phyloP scores from a whole-genome alignment of 2,113 vertebrate species.

The Alligator mississippiensis region DNA sequence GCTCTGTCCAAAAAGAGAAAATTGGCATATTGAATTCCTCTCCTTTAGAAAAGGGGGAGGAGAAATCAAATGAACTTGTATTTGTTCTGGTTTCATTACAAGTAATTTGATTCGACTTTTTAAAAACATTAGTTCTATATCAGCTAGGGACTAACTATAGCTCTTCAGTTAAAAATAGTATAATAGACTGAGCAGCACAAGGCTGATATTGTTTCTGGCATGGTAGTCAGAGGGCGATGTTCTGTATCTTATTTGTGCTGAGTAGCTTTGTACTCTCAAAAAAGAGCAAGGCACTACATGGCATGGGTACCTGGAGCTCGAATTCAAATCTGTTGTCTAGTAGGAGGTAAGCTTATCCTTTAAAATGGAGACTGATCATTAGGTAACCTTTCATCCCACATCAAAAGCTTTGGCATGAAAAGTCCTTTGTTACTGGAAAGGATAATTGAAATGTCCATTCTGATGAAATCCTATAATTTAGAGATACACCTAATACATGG shows the following conservation, averaged over 20 bases:
- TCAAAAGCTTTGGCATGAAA: conserved; percentile 13
- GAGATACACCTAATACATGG: background rate
- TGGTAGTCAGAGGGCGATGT: background rate
- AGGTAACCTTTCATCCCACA: conserved; percentile 39
- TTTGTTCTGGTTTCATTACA: background rate
- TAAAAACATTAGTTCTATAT: background rate
- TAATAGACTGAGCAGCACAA: background rate
- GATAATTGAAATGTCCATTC: conserved; percentile 26
- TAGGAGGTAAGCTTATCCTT: conserved; percentile 27
- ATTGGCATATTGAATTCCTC: background rate
- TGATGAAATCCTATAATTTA: background rate
- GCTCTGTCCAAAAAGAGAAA: background rate
- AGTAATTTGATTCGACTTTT: background rate
- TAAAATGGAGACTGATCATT: conserved; percentile 38
- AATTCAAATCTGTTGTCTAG: conserved; percentile 41
- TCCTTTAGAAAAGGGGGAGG: background rate
- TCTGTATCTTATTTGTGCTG: background rate
- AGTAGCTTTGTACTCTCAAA: background rate
- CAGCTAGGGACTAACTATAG: background rate
- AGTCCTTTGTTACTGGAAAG: conserved; percentile 11
- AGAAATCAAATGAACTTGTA: background rate
- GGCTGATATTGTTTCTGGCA: background rate
- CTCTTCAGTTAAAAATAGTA: background rate
- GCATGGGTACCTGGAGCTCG: conserved; percentile 20
- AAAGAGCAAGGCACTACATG: background rate